These are phyloP conservation scores for Drosophila paranaensis DNA, from an alignment of 2,888 invertebrate genomes.

Conservation along the genomic window DNA sequence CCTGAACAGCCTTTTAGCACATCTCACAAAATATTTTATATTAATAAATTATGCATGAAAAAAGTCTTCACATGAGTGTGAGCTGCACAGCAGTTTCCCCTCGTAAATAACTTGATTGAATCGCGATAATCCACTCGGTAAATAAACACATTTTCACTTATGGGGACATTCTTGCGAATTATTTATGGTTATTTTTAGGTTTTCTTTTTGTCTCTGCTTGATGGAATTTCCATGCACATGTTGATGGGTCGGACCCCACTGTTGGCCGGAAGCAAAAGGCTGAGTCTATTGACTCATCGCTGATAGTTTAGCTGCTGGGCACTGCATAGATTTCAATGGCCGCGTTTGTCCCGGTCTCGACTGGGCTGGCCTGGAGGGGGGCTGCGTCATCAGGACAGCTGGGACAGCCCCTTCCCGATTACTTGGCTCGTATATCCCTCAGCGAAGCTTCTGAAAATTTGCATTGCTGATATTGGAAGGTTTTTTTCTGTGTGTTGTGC, in stretches of 20 bases:
- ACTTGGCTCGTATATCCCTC: conserved; percentile 27
- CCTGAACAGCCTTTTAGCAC: neutral
- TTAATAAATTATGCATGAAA: conserved; percentile 2
- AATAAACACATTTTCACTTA: conserved; percentile 17
- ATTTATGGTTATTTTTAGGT: conserved; percentile 21
- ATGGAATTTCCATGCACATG: conserved; percentile 36
- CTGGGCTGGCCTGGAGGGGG: conserved; percentile 56
- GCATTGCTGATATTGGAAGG: conserved; percentile 77
- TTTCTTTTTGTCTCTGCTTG: conserved; percentile 2
- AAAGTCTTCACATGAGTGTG: neutral
- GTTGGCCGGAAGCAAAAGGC: conserved; percentile 49
- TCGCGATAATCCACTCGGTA: conserved; percentile 24
- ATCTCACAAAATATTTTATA: neutral
- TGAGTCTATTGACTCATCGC: conserved; percentile 77
- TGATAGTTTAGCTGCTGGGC: conserved; percentile 63
- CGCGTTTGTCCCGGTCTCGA: conserved; percentile 51
- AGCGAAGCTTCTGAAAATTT: conserved; percentile 64
- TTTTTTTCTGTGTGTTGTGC: conserved; percentile 49
- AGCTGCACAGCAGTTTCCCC: neutral
- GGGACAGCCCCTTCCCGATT: conserved; percentile 9
- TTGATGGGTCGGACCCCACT: conserved; percentile 54
- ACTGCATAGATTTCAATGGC: conserved; percentile 74
- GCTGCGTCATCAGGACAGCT: conserved; percentile 73
- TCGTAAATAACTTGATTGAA: conserved; percentile 7
- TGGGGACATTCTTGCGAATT: conserved; percentile 25